phyloP scores from a whole-genome alignment of 2,797 vertebrate genomes.

The Menidia menidia region DNA sequence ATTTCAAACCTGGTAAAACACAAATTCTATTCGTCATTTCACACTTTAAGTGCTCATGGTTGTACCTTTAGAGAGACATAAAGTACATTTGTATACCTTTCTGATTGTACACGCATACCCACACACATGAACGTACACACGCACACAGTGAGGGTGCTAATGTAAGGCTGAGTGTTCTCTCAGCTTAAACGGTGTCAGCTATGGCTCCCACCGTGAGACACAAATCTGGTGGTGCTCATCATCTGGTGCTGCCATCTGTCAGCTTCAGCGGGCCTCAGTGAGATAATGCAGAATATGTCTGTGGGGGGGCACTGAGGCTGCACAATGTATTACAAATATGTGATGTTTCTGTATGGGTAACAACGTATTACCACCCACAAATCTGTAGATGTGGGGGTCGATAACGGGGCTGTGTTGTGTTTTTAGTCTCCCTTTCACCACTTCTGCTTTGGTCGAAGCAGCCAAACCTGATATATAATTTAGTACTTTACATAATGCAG shows the following conservation, averaged over 20 bases:
- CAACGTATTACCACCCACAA: constrained; percentile 2
- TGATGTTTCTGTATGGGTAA: constrained; percentile 13
- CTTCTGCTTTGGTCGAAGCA: constrained; percentile 66
- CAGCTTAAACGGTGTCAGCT: constrained; percentile 78
- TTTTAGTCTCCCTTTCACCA: constrained; percentile 45
- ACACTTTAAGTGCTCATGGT: too few relatives aligned
- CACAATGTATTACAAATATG: constrained; percentile 18
- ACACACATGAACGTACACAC: constrained; percentile 8
- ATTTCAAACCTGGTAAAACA: too few relatives aligned
- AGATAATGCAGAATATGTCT: constrained; percentile 28
- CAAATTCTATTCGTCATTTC: too few relatives aligned
- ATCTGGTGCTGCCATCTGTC: constrained; percentile 85
- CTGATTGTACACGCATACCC: constrained; percentile 1
- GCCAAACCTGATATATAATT: constrained; percentile 79
- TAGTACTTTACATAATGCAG: constrained; percentile 76
- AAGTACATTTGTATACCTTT: too few relatives aligned
- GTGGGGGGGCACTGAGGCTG: constrained; percentile 7
- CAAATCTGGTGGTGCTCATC: constrained; percentile 80
- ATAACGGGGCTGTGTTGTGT: constrained; percentile 12
- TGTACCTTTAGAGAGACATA: too few relatives aligned
- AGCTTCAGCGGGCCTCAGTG: constrained; percentile 43
- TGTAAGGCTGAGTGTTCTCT: constrained; percentile 75
- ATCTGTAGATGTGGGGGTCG: constrained; percentile 6
- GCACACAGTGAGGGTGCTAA: constrained; percentile 62
- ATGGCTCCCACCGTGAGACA: constrained; percentile 75